A percentile compares a stretch with the other conserved stretches of the same genome.
Conservation (phyloP, 2,888 invertebrate genomes). For the Hypercompe scribonia region DNA sequence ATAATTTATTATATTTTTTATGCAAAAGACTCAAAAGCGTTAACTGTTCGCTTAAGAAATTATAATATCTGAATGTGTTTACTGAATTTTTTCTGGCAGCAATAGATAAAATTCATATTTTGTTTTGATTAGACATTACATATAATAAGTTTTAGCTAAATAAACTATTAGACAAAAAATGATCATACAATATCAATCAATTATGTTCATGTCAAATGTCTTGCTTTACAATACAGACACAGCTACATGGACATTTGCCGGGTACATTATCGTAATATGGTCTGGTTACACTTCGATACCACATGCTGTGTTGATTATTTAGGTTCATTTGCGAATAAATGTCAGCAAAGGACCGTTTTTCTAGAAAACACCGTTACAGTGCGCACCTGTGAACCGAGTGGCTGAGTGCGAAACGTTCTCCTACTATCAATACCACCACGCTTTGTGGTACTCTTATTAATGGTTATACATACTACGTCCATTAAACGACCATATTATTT, state of each 20-base stretch:
- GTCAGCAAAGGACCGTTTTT: conserved; percentile 76
- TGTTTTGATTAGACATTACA: too few relatives aligned
- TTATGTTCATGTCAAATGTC: not conserved
- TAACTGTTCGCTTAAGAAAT: not conserved
- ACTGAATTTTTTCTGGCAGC: too few relatives aligned
- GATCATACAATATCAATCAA: not conserved
- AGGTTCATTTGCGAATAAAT: conserved; percentile 73
- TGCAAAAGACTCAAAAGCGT: not conserved
- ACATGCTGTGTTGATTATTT: conserved; percentile 71
- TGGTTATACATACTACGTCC: conserved; percentile 31
- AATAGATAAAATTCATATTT: too few relatives aligned
- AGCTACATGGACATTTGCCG: conserved; percentile 50
- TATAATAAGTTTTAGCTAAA: too few relatives aligned
- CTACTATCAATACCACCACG: conserved; percentile 34
- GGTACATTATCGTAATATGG: conserved; percentile 56
- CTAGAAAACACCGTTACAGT: conserved; percentile 70
- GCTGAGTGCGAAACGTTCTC: conserved; percentile 48
- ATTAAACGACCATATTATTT: conserved; percentile 33
- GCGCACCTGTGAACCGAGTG: conserved; percentile 71
- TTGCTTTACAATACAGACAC: not conserved
- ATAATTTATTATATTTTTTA: not conserved
- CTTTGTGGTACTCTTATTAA: conserved; percentile 45
- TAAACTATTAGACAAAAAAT: too few relatives aligned
- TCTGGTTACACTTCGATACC: conserved; percentile 57
- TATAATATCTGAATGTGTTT: too few relatives aligned